These are phyloP conservation scores for Stylophora pistillata DNA, from an alignment of 64 coral and sea anemone species.

Conservation along the genomic window DNA sequence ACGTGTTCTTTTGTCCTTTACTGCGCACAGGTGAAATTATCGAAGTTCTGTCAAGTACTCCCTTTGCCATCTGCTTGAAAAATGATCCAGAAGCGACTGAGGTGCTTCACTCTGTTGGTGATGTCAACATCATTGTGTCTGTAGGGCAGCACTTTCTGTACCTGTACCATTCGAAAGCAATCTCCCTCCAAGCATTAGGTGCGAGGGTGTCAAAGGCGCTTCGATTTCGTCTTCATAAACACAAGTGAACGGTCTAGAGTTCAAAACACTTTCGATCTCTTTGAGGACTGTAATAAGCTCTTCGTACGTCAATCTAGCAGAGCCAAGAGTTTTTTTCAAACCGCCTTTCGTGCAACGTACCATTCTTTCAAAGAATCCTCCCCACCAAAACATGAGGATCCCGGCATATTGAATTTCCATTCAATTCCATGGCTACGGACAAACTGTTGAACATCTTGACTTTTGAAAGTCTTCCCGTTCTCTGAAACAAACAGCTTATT, in stretches of 20 bases:
- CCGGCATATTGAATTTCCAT: slow-evolving; percentile 6
- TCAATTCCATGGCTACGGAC: not conserved
- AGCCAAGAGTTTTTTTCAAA: slow-evolving; percentile 27
- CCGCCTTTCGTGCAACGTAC: slow-evolving; percentile 10
- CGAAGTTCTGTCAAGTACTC: slow-evolving; percentile 15
- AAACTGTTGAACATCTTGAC: slow-evolving; percentile 12
- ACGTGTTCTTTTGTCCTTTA: not conserved
- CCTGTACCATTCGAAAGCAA: not conserved
- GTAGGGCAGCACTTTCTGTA: too few relatives aligned
- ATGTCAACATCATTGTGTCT: too few relatives aligned
- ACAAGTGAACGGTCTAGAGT: not conserved
- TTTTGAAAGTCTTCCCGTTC: slow-evolving; percentile 53
- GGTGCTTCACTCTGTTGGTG: too few relatives aligned
- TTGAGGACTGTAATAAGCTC: slow-evolving; percentile 22
- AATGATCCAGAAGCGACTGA: too few relatives aligned
- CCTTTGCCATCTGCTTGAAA: too few relatives aligned
- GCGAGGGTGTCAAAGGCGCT: slow-evolving; percentile 9
- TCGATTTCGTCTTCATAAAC: not conserved
- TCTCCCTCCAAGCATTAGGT: not conserved
- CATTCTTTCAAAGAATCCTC: too few relatives aligned
- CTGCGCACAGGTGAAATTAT: slow-evolving; percentile 13
- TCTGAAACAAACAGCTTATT: slow-evolving; percentile 32
- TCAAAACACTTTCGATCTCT: slow-evolving; percentile 18
- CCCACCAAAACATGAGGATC: not conserved
- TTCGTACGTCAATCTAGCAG: slow-evolving; percentile 11